These are phyloP conservation scores for Tachycineta bicolor DNA, from an alignment of 2,113 vertebrate genomes.

Conservation along the genomic window DNA sequence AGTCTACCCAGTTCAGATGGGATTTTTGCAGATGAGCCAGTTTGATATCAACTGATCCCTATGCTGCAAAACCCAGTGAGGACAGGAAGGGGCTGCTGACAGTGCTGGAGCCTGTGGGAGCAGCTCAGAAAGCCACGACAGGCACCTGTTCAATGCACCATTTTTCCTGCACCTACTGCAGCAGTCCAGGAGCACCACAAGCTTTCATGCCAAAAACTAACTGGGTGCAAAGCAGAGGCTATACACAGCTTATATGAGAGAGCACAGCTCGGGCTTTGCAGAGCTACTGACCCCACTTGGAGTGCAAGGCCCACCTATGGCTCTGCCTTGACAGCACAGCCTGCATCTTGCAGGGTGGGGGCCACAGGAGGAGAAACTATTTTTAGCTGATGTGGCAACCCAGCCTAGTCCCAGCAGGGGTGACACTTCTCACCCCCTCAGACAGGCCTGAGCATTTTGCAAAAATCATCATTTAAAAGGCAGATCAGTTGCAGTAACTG, in stretches of 20 bases:
- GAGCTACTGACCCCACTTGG: accelerated
- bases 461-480: not conserved
- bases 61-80: not conserved
- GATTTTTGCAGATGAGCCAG: not conserved
- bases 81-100: not conserved
- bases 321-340: not conserved
- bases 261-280: accelerated
- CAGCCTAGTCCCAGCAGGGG: not conserved
- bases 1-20: not conserved
- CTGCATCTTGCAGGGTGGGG: not conserved
- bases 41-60: not conserved
- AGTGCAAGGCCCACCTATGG: not conserved
- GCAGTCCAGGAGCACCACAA: not conserved
- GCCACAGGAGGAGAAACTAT: not conserved
- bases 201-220: not conserved
- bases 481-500: not conserved
- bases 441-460: not conserved
- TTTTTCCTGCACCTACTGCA: not conserved
- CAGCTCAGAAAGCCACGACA: accelerated
- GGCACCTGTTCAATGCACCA: accelerated
- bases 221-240: not conserved
- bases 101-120: not conserved
- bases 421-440: not conserved
- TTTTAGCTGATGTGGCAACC: not conserved
- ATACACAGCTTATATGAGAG: not conserved